These are phyloP conservation scores for Cybosia mesomella DNA, from an alignment of 2,888 invertebrate genomes.

Conservation along the genomic window DNA sequence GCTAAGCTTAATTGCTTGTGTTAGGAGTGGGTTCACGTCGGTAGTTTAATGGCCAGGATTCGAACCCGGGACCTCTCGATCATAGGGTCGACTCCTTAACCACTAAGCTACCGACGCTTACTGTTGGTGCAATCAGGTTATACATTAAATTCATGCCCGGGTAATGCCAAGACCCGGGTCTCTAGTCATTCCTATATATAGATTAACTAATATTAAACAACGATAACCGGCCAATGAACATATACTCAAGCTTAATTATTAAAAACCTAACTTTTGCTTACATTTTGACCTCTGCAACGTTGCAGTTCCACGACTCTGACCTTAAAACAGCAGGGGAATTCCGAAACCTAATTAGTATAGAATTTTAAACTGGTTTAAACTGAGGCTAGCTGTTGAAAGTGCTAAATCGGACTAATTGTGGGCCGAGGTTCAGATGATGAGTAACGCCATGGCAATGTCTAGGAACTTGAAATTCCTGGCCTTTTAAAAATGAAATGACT, in stretches of 20 bases:
- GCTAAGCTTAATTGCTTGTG: too few relatives aligned
- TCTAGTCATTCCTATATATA: too few relatives aligned
- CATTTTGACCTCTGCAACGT: background rate
- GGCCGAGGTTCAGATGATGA: background rate
- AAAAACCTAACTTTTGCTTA: background rate
- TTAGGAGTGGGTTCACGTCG: too few relatives aligned
- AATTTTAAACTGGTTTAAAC: background rate
- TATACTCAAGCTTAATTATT: background rate
- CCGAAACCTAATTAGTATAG: background rate
- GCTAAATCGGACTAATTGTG: background rate
- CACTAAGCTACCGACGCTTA: too few relatives aligned
- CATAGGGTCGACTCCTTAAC: too few relatives aligned
- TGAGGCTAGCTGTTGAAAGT: background rate
- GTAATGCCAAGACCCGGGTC: too few relatives aligned
- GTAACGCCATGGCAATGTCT: background rate
- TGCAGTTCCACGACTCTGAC: background rate
- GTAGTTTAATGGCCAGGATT: too few relatives aligned
- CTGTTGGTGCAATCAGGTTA: too few relatives aligned
- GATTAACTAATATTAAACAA: background rate
- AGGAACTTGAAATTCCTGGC: background rate
- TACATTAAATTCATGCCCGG: too few relatives aligned
- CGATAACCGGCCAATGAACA: background rate
- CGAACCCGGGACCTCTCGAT: too few relatives aligned
- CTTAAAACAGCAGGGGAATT: background rate
- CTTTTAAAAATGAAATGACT: background rate